Base-by-base conservation (phyloP, 2,888 invertebrate genomes). In the Lasioglossum lativentre region DNA sequence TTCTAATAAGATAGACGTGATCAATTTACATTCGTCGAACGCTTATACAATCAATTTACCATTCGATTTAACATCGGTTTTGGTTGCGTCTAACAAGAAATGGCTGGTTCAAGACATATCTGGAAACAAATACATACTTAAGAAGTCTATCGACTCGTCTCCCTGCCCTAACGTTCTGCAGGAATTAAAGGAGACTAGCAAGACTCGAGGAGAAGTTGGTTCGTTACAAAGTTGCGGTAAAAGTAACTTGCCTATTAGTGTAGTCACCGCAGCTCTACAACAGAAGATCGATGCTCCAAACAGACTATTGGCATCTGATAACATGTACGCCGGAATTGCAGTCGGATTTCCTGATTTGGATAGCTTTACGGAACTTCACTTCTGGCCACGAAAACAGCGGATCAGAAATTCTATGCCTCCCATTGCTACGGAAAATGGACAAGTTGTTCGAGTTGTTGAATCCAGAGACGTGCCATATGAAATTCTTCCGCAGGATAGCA, bases 341-440 rank as follows among this genome's bases (percentile, higher is more conserved):
- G 93, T 95, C 8, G 96, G 96, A 30, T 96, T 96, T 87, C 96
- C 96, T 14, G 96, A 96, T 70, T 88, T 95, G 42, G 94, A 95
- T n/a, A 94, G 94, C 74, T 87, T 89, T 4, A 95, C 93, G 75
- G 95, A 95, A 78, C 80, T 95, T 23, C 93, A 95, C 85, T 80
- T 91, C 27, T 95, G 95, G 95, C 94, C 94, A 30, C 91, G 95
- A 76, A 89, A 87, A 19, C 82, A 90, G 38, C 86, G 88, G 74
- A 79, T 83, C 4, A 88, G 68, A 30, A 91, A 87, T 47, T 87
- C 75, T 4, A 85, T 75, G 38, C 47, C 89, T 16, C 93, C 95
- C 0, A 92, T 94, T 42, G 73, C 94, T 27, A 92, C 89, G 34
- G 88, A 93, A 27, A 83, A 90, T 30, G 95, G 94, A 1, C 93